Base-by-base conservation (phyloP, 1,140 invertebrate genomes). In the Drosophila mojavensis region DNA sequence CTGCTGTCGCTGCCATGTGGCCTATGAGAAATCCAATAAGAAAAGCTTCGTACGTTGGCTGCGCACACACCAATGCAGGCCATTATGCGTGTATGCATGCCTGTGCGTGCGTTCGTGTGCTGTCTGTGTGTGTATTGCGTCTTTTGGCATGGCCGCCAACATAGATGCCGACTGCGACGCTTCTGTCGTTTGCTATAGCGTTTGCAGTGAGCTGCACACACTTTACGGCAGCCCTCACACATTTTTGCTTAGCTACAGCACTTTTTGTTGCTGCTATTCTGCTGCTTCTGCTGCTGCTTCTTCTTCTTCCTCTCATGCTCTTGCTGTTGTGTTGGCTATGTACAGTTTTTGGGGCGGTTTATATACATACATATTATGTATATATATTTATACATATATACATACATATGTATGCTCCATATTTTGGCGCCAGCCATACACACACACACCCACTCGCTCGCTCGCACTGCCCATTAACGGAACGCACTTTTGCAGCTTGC, bases 401-500 rank as follows among this genome's bases (percentile, higher is more conserved):
- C 15, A 30, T 53, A 30, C n/a, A 7, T 33, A 55, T 54, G 10
- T 79, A 89, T 89, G 84, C 85, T 89, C 84, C 84, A 89, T 78
- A 89, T 89, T 89, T 83, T 83, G 84, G 83, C 68, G 78, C 74
- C 78, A 69, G n/a, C 53, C 41, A 24, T 36, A 33, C 63, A 39
- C 69, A 59, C 69, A 54, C 69, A 59, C 26, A 15, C 51, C 13
- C 53, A n/a, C 54, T 48, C 50, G 51, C 64, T 15, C 66, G 47
- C 48, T 36, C 55, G 26, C 68, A 63, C 63, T 67, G 81, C 41
- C 56, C 63, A 33, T 67, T 81, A 59, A 61, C 39, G 53, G 61
- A 89, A 88, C 83, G 83, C 83, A 88, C 83, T 88, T 88, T 89
- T 88, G 83, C 83, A 88, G 83, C 83, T 88, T 86, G 83, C 83